phyloP scores from a whole-genome alignment of 2,113 vertebrate genomes.

The Lampris megalopsis region DNA sequence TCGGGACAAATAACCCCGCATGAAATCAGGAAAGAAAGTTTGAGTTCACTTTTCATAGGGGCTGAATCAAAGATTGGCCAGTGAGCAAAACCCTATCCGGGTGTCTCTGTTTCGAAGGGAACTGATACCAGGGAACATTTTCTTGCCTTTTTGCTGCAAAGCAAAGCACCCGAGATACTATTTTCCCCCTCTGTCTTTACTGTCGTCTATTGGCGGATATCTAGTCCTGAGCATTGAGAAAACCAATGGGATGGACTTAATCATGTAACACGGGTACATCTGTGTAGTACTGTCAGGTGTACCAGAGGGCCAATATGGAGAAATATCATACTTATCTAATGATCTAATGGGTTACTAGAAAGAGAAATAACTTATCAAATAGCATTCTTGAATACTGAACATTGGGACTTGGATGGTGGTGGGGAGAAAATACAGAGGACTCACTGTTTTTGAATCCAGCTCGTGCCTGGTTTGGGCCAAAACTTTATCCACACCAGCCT shows the following conservation, averaged over 20 bases:
- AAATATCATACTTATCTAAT: neutral
- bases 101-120: slow-evolving; percentile 80
- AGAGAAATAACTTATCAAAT: slow-evolving; percentile 54
- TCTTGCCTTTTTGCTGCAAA: slow-evolving; percentile 67
- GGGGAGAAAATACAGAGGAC: slow-evolving; percentile 79
- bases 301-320: slow-evolving; percentile 5
- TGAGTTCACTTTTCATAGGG: slow-evolving; percentile 46
- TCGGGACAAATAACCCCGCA: slow-evolving; percentile 33
- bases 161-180: slow-evolving; percentile 41
- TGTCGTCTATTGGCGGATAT: slow-evolving; percentile 3
- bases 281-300: slow-evolving; percentile 7
- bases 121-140: slow-evolving; percentile 79
- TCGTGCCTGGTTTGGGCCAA: slow-evolving; percentile 97
- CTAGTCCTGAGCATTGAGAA: neutral
- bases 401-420: slow-evolving; percentile 62
- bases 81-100: slow-evolving; percentile 61
- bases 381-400: slow-evolving; percentile 59
- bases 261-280: slow-evolving; percentile 21
- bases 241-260: slow-evolving; percentile 8
- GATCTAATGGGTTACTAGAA: slow-evolving; percentile 53
- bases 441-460: slow-evolving; percentile 99
- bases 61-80: slow-evolving; percentile 65
- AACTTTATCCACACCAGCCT: slow-evolving; percentile 98
- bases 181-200: slow-evolving; percentile 46
- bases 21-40: slow-evolving; percentile 33